These are phyloP conservation scores for Amia ocellicauda DNA, from an alignment of 2,113 vertebrate genomes.

Conservation along the genomic window DNA sequence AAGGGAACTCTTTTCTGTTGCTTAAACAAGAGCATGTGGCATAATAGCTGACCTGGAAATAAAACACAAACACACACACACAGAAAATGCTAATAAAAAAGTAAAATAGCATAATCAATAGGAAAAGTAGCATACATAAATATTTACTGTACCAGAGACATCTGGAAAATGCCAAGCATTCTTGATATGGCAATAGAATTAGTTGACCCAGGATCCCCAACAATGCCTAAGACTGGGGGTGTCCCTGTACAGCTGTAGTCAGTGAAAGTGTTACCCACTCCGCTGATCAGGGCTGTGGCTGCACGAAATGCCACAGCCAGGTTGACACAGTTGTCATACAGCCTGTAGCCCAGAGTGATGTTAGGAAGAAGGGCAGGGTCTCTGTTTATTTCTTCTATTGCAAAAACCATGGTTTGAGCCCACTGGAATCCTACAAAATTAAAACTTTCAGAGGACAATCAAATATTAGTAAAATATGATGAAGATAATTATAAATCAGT, in stretches of 20 bases:
- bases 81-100: too few species aligned
- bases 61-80: too few species aligned
- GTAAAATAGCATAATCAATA: not conserved
- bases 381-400: constrained; percentile 16
- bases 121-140: not conserved
- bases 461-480: not conserved
- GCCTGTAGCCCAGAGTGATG: constrained; percentile 10
- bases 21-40: too few species aligned
- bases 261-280: not conserved
- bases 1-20: too few species aligned
- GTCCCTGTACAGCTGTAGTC: constrained; percentile 2
- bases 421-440: not conserved
- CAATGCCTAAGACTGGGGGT: constrained; percentile 1
- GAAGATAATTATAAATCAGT: not conserved
- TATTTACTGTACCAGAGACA: constrained; percentile 12
- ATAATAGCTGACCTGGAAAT: too few species aligned
- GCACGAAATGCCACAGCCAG: not conserved
- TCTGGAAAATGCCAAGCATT: constrained; percentile 2
- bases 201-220: constrained; percentile 13
- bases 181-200: constrained; percentile 16
- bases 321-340: constrained; percentile 2
- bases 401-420: constrained; percentile 13
- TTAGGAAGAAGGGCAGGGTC: constrained; percentile 4
- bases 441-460: not conserved
- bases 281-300: constrained; percentile 1